phyloP scores from a whole-genome alignment of 2,113 vertebrate genomes.

The Sphyrna mokarran region DNA sequence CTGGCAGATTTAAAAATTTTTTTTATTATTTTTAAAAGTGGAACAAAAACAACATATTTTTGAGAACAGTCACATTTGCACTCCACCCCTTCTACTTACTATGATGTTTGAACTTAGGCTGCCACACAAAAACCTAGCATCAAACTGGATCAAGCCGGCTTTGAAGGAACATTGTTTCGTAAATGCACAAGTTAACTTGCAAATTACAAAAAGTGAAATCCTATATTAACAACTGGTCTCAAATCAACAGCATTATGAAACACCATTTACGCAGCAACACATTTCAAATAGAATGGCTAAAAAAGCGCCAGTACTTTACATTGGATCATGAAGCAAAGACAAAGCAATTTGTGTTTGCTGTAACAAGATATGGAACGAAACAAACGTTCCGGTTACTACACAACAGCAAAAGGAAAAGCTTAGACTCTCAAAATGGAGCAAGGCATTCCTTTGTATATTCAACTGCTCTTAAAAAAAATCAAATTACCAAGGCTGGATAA shows the following conservation, averaged over 20 bases:
- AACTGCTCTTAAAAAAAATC: background rate
- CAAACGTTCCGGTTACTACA: background rate
- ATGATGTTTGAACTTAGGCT: background rate
- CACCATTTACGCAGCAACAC: background rate
- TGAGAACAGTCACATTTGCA: background rate
- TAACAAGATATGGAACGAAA: background rate
- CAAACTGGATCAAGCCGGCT: background rate
- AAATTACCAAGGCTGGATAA: background rate
- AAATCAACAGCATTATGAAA: background rate
- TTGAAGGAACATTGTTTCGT: background rate
- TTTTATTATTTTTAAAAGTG: background rate
- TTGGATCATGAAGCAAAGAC: background rate
- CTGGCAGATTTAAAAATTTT: background rate
- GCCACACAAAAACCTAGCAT: background rate
- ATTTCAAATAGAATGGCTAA: background rate
- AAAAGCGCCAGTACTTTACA: background rate
- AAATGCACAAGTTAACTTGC: background rate
- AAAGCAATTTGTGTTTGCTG: background rate
- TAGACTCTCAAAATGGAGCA: background rate
- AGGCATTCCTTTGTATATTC: background rate
- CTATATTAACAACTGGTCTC: background rate
- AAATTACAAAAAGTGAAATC: background rate
- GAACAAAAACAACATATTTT: background rate
- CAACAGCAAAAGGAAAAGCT: background rate
- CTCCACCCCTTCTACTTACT: background rate